phyloP scores from a whole-genome alignment of 2,888 invertebrate species.

The Colostygia pectinataria region DNA sequence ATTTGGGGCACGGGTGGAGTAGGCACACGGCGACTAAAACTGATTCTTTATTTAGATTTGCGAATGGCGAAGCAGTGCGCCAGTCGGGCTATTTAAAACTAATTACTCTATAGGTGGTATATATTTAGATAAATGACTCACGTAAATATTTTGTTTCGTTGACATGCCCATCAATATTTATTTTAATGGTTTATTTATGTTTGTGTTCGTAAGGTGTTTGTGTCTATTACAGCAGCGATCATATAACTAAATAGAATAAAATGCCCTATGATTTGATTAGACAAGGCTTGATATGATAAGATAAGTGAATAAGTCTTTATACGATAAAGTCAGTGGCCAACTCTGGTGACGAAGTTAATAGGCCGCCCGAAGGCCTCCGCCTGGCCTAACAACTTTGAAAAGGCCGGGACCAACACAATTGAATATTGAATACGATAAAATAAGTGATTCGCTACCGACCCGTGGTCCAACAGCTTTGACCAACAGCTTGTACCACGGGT shows the following conservation, averaged over 20 bases:
- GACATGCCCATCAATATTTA: constrained; percentile 12
- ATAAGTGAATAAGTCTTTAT: too few species aligned
- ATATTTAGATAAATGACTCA: constrained; percentile 48
- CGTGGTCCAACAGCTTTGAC: too few species aligned
- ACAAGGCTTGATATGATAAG: too few species aligned
- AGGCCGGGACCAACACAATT: too few species aligned
- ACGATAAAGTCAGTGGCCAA: too few species aligned
- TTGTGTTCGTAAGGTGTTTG: constrained; percentile 1
- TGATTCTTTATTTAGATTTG: constrained; percentile 63
- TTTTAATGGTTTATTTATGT: constrained; percentile 14
- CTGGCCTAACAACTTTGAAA: too few species aligned
- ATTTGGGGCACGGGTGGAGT: constrained; percentile 45
- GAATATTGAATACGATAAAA: too few species aligned
- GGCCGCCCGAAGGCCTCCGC: too few species aligned
- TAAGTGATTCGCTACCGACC: too few species aligned
- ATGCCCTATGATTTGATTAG: constrained; percentile 1
- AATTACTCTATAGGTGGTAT: constrained; percentile 42
- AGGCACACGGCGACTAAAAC: constrained; percentile 47
- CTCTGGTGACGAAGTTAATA: too few species aligned
- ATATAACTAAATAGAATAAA: constrained; percentile 2
- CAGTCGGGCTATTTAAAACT: constrained; percentile 48
- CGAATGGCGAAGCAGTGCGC: constrained; percentile 41
- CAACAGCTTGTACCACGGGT: too few species aligned
- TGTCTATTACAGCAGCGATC: background rate
- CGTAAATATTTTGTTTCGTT: constrained; percentile 24